These are phyloP conservation scores for Cyclophora punctaria DNA, from an alignment of 2,888 invertebrate genomes.

Conservation along the genomic window DNA sequence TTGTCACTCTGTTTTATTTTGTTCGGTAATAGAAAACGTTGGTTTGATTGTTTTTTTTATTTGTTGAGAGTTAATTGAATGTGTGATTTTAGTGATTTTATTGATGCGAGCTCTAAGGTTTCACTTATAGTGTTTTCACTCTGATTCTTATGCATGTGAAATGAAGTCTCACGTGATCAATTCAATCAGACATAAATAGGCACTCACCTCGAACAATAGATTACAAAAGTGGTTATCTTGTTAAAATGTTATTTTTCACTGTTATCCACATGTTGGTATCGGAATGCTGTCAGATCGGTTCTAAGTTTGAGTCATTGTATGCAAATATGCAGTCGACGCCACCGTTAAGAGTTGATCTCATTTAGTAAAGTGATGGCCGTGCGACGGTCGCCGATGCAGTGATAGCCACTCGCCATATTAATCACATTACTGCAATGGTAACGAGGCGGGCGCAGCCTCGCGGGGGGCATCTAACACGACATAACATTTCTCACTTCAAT, in stretches of 20 bases:
- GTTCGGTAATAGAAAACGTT: not conserved
- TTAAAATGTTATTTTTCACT: not conserved
- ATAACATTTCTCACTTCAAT: slow-evolving; percentile 70
- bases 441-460: slow-evolving; percentile 31
- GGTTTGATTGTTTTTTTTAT: too few relatives aligned
- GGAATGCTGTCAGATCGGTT: slow-evolving; percentile 39
- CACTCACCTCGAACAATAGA: too few relatives aligned
- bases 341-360: slow-evolving; percentile 46
- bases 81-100: too few relatives aligned
- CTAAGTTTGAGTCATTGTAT: slow-evolving; percentile 54
- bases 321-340: slow-evolving; percentile 48
- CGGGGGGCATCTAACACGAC: slow-evolving; percentile 58
- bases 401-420: slow-evolving; percentile 47
- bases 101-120: too few relatives aligned
- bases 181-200: too few relatives aligned
- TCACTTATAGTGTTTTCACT: too few relatives aligned
- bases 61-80: too few relatives aligned
- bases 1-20: slow-evolving; percentile 3
- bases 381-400: slow-evolving; percentile 41
- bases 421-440: slow-evolving; percentile 55
- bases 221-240: too few relatives aligned
- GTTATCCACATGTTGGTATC: slow-evolving; percentile 11
- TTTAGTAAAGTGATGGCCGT: slow-evolving; percentile 55
- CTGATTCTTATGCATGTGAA: too few relatives aligned
- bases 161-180: too few relatives aligned